A percentile compares a stretch with the other conserved stretches of the same genome.
Conservation (phyloP, 2,888 invertebrate genomes). For the Unio delphinus region DNA sequence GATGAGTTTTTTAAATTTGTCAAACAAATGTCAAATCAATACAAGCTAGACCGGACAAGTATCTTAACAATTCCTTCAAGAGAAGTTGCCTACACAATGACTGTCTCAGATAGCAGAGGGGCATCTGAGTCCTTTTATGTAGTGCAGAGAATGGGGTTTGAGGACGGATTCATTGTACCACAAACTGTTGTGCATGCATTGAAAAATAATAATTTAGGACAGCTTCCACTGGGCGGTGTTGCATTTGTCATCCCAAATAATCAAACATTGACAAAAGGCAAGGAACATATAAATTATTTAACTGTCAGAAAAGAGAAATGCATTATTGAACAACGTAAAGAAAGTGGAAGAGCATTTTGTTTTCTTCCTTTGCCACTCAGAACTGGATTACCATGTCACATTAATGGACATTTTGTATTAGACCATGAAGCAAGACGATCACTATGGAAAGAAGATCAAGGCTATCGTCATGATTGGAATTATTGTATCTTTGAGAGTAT, state of each 20-base stretch:
- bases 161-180: conserved; percentile 6
- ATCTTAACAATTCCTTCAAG: background rate
- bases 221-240: conserved; percentile 50
- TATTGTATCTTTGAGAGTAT: conserved; percentile 38
- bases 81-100: conserved; percentile 18
- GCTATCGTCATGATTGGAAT: conserved; percentile 56
- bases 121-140: conserved; percentile 17
- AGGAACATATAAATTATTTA: too few species aligned
- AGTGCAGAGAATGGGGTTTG: conserved; percentile 31
- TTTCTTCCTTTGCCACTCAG: conserved; percentile 52
- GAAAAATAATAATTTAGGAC: conserved; percentile 38
- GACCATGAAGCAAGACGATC: conserved; percentile 51
- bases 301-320: too few species aligned
- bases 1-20: conserved; percentile 2
- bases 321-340: too few species aligned
- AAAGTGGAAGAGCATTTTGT: conserved; percentile 34
- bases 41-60: conserved; percentile 7
- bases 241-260: conserved; percentile 17
- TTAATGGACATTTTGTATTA: conserved; percentile 61
- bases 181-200: conserved; percentile 34
- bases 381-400: conserved; percentile 51
- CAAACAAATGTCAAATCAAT: background rate
- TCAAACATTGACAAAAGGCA: too few species aligned
- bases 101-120: conserved; percentile 13
- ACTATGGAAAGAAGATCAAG: conserved; percentile 27